These are phyloP conservation scores for Cepaea nemoralis DNA, from an alignment of 1,140 invertebrate genomes.

Conservation along the genomic window DNA sequence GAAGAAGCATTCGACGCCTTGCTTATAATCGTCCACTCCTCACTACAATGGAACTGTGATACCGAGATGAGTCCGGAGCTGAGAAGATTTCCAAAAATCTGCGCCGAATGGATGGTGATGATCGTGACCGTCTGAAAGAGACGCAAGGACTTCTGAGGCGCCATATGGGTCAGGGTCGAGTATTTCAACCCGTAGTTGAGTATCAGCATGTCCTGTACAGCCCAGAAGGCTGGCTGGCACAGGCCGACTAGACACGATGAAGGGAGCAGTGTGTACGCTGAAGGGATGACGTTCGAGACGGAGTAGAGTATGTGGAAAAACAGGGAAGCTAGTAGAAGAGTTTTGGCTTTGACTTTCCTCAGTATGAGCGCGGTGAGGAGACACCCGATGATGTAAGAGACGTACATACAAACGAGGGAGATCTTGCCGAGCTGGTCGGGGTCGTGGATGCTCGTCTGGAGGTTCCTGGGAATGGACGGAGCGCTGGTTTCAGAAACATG, in stretches of 20 bases:
- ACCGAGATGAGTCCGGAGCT: constrained; percentile 49
- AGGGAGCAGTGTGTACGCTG: constrained; percentile 49
- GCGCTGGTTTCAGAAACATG: no score
- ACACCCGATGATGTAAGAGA: constrained; percentile 48
- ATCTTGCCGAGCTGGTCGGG: constrained; percentile 47
- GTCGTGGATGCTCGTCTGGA: constrained; percentile 48
- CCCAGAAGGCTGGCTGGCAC: constrained; percentile 50
- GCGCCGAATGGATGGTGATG: constrained; percentile 50
- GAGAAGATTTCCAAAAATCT: constrained; percentile 50
- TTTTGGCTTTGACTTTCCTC: constrained; percentile 46
- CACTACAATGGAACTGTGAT: constrained; percentile 44
- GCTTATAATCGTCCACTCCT: constrained; percentile 28
- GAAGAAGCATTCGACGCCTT: not conserved
- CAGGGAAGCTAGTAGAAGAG: constrained; percentile 43
- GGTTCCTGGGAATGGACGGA: constrained; percentile 42
- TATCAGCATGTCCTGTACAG: constrained; percentile 47
- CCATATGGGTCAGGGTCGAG: constrained; percentile 38
- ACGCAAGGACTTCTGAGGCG: constrained; percentile 43
- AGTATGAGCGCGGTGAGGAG: constrained; percentile 37
- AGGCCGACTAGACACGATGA: constrained; percentile 48
- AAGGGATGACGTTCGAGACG: constrained; percentile 50
- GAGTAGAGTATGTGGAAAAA: constrained; percentile 52
- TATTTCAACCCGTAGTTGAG: constrained; percentile 47
- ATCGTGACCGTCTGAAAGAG: constrained; percentile 49
- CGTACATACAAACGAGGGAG: constrained; percentile 50